These are phyloP conservation scores for Dinomys branickii DNA, from an alignment of 2,113 vertebrate genomes.

Conservation along the genomic window DNA sequence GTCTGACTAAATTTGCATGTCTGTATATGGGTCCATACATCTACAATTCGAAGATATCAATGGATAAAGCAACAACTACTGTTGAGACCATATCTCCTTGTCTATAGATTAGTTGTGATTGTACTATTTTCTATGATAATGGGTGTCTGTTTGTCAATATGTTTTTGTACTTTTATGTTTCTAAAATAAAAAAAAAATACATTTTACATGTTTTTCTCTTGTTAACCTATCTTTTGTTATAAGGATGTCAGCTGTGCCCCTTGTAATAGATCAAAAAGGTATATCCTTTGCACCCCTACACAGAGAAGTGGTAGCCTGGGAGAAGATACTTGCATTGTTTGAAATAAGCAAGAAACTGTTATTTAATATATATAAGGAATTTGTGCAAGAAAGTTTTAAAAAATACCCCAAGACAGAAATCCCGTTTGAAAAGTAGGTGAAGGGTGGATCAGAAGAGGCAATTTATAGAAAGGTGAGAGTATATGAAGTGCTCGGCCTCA, in stretches of 20 bases:
- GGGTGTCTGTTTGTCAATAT: no score
- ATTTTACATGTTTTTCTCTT: not conserved
- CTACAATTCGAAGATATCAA: no score
- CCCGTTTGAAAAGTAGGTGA: not conserved
- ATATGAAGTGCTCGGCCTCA: not conserved
- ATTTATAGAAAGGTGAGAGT: not conserved
- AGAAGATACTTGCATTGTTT: not conserved
- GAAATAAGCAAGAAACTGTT: not conserved
- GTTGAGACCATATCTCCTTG: no score
- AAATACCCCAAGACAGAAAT: not conserved
- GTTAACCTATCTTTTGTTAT: not conserved
- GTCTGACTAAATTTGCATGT: no score
- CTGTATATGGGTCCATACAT: no score
- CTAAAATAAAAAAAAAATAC: no score
- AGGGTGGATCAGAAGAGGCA: not conserved
- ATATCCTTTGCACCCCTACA: not conserved
- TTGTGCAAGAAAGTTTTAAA: not conserved
- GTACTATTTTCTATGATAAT: no score
- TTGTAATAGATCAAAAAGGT: not conserved
- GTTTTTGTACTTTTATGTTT: no score
- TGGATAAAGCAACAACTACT: no score
- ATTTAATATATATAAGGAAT: not conserved
- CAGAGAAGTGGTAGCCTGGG: not conserved
- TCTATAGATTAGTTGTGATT: no score
- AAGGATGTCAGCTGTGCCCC: not conserved